Conservation (phyloP, 1,140 invertebrate genomes). For the Papilio aristodemus region DNA sequence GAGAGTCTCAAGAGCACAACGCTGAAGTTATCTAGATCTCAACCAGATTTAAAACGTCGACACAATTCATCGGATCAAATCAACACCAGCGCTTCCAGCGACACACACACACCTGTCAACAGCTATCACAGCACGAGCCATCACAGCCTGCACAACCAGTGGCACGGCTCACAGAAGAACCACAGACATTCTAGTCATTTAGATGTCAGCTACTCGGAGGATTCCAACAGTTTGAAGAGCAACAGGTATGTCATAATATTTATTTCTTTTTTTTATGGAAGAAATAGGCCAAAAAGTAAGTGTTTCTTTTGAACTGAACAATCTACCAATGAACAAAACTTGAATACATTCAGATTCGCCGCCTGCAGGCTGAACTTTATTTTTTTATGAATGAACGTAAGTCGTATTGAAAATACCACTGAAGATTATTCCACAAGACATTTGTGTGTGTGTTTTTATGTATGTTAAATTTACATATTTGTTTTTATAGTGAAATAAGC, state of each 20-base stretch:
- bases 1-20: slow-evolving; percentile 55
- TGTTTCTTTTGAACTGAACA: no score
- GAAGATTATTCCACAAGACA: no score
- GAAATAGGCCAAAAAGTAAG: no score
- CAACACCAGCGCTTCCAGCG: slow-evolving; percentile 47
- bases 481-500: slow-evolving; percentile 81
- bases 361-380: no score
- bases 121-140: slow-evolving; percentile 60
- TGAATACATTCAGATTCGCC: no score
- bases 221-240: slow-evolving; percentile 77
- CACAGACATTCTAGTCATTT: slow-evolving; percentile 65
- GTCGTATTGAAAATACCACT: no score
- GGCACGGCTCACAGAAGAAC: slow-evolving; percentile 57
- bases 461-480: not conserved
- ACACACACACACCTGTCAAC: slow-evolving; percentile 46
- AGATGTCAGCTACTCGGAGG: slow-evolving; percentile 76
- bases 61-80: slow-evolving; percentile 81
- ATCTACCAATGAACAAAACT: no score
- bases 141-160: slow-evolving; percentile 65
- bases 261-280: no score
- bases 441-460: not conserved
- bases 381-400: no score
- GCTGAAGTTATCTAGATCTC: slow-evolving; percentile 57
- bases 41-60: slow-evolving; percentile 74
- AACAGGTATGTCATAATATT: slow-evolving; percentile 59